Evolutionary conservation across 2,113 vertebrate genomes (phyloP), one percentile per base, ranked within the genome.

Genomic region (Eurypyga helias): DNA sequence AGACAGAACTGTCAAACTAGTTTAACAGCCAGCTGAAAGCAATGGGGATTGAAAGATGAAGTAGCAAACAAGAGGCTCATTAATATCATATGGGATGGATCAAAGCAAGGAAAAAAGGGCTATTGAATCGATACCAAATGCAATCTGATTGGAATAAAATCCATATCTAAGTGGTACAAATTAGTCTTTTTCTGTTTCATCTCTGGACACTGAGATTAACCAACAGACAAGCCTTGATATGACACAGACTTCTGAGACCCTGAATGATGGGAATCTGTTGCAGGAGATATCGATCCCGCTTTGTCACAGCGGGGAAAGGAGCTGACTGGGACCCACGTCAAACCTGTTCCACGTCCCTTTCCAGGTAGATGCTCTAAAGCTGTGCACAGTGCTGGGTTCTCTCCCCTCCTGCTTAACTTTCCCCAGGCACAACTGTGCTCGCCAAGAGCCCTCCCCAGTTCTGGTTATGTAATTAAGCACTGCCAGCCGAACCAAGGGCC

Each of bases 331-430:
- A 34, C 17, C 25, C 45, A 9, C 2, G 9, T 2, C 55, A 13
- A n/a, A 28, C 41, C 43, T 28, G 10, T 14, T 45, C 8, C 60
- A 5, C 20, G 5, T 29, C 73, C 34, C 26, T 29, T 29, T 38
- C 17, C 7, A 3, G 16, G 8, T 6, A 9, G 14, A 4, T 52
- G 54, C 55, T 77, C 70, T 31, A 20, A 45, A 65, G 12, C 9
- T 8, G 4, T 3, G 1, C 16, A 25, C 26, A 45, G 0, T 2
- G 1, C 3, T 36, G 46, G 58, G 28, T 55, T 46, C 45, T 60
- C 18, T 83, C 65, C 12, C 72, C 23, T 58, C 34, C 24, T 46
- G 70, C 29, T 34, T 54, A 49, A 11, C 15, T 26, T 91, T 69
- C 41, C 61, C 41, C 31, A 19, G 41, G 33, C 20, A 29, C 49